Evolutionary conservation across 2,113 vertebrate genomes (phyloP).

Genomic region (Centropus bengalensis): DNA sequence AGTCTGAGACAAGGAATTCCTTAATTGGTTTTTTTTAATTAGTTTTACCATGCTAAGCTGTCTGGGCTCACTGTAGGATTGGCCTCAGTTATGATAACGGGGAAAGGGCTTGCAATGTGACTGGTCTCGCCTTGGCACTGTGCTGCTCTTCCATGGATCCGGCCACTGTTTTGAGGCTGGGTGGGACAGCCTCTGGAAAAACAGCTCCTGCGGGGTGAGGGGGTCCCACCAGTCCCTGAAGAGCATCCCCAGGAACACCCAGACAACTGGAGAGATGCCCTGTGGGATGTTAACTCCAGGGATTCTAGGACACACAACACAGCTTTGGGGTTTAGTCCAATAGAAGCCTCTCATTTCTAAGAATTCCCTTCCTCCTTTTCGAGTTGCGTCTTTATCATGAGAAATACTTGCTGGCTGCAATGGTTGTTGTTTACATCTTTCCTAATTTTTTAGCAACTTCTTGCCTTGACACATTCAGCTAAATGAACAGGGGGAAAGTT

Average conservation of each 20-base stretch:
- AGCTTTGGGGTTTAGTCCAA: not conserved
- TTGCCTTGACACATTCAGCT: conserved; percentile 47
- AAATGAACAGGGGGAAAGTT: conserved; percentile 50
- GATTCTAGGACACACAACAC: not conserved
- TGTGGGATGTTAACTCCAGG: not conserved
- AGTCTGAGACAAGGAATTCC: not conserved
- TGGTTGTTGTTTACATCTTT: not conserved
- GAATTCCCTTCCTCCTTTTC: not conserved
- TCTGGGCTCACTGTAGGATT: not conserved
- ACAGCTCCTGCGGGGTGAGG: rapidly evolving
- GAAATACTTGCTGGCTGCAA: not conserved
- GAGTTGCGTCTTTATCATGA: not conserved
- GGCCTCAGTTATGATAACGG: not conserved
- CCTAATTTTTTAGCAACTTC: conserved; percentile 36
- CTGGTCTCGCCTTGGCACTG: rapidly evolving
- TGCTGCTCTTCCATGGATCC: not conserved
- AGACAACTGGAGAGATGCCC: not conserved
- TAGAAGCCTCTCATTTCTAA: not conserved
- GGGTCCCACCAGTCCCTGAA: not conserved
- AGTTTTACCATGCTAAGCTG: not conserved
- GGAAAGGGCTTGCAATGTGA: not conserved
- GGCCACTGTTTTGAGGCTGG: not conserved
- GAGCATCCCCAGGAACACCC: not conserved
- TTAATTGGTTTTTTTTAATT: not conserved
- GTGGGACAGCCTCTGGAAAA: not conserved